A percentile compares a stretch with the other conserved stretches of the same genome.
phyloP scores from a whole-genome alignment of 2,797 vertebrate species.

The Semaprochilodus insignis region DNA sequence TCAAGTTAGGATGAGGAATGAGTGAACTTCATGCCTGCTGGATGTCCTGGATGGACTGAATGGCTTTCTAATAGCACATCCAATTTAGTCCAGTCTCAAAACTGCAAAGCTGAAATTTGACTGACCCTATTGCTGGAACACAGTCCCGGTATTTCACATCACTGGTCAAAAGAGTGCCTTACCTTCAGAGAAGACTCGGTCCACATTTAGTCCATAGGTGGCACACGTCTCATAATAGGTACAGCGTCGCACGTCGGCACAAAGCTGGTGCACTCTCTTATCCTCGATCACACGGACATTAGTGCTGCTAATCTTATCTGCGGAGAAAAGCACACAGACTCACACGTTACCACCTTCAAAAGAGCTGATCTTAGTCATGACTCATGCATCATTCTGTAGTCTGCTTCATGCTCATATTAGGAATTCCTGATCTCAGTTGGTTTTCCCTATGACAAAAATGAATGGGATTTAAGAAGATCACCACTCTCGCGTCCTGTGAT shows the following conservation, averaged over 20 bases:
- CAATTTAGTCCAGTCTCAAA: background rate
- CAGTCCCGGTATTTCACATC: background rate
- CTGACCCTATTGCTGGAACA: background rate
- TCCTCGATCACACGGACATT: conserved; percentile 94
- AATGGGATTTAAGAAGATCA: no score
- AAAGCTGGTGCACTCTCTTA: conserved; percentile 83
- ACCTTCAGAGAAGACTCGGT: conserved; percentile 96
- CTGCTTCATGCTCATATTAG: no score
- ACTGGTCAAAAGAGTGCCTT: conserved; percentile 42
- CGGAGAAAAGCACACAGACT: conserved; percentile 21
- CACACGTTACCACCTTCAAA: background rate
- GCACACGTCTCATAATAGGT: conserved; percentile 96
- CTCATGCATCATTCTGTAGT: no score
- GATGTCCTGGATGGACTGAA: no score
- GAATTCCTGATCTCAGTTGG: no score
- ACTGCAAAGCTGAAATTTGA: background rate
- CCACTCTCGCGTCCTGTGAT: no score
- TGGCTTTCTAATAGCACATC: background rate
- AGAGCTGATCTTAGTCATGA: background rate
- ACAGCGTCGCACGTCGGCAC: conserved; percentile 86
- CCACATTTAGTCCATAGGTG: conserved; percentile 96
- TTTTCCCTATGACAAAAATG: no score
- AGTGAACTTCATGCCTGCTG: no score
- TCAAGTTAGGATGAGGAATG: no score
- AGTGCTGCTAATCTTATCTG: conserved; percentile 92